Evolutionary conservation across 2,888 invertebrate species (phyloP), one percentile per base, ranked within the genome.

Genomic region (Helleia helle): DNA sequence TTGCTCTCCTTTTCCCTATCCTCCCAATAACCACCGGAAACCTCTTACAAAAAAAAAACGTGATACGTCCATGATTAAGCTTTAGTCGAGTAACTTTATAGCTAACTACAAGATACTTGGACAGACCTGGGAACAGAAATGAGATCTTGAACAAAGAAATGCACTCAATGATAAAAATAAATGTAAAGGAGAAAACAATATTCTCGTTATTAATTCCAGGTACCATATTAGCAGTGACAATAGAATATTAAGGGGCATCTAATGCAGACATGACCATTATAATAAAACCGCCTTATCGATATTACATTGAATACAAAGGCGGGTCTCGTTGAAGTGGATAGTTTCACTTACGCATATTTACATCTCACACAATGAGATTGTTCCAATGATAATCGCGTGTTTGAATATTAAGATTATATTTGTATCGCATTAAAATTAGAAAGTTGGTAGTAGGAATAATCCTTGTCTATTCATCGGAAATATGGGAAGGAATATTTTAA

Each of bases 281-380:
- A 7, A 22, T 12, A 12, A 34, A 11, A 31, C 11, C 34, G 11
- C 1, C 12, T 18, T 17, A 9, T 12, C 34, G 9, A 8, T 11
- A 17, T 22, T 2, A 4, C 1, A 5, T 11, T 11, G 7, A 4
- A 1, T 12, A 12, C 12, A 18, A n/a, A 8, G 4, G 18, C 1
- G 11, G 12, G 7, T 22, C 34, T 18, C 5, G 11, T 12, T 13
- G 12, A 8, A 34, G 18, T 34, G 22, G 22, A 3, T 6, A 7
- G 15, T 22, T 34, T 34, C 34, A 22, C 34, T 22, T 34, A 34
- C 34, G 34, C 34, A 34, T 34, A 27, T 27, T 6, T 12, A 34
- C 22, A 22, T 22, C 22, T 22, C 22, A 22, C 22, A 22, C 22
- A 22, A 22, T 3, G 18, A 34, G 34, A 34, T 34, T 26, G 7